phyloP scores from a whole-genome alignment of 2,797 vertebrate species.

The Cirrhinus molitorella region DNA sequence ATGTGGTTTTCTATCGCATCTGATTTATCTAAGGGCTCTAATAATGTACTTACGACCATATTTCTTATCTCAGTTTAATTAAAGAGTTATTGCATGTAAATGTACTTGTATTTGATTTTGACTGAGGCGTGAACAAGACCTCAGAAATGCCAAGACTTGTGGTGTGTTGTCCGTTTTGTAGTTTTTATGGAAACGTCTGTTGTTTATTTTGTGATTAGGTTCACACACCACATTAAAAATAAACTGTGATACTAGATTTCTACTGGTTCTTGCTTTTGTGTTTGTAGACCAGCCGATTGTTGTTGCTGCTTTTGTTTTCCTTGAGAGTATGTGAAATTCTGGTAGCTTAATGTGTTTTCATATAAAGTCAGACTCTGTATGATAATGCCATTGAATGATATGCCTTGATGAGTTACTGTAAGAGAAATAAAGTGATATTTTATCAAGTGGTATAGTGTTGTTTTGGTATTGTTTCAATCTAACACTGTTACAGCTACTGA shows the following conservation, averaged over 20 bases:
- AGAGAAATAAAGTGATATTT: conserved; percentile 58
- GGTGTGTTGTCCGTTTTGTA: conserved; percentile 26
- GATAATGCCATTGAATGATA: conserved; percentile 15
- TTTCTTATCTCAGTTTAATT: conserved; percentile 35
- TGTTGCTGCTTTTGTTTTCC: neutral
- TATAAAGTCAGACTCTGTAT: neutral
- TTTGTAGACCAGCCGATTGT: neutral
- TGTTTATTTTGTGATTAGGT: conserved; percentile 11
- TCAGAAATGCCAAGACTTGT: conserved; percentile 40
- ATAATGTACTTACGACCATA: conserved; percentile 9
- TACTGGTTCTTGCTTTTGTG: conserved; percentile 19
- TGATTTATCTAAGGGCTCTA: conserved; percentile 50
- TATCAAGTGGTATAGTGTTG: conserved; percentile 31
- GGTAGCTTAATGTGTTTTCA: conserved; percentile 2
- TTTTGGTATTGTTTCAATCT: conserved; percentile 1
- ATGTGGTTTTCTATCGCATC: conserved; percentile 35
- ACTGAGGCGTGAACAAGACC: neutral
- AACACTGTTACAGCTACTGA: neutral
- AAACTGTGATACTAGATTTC: conserved; percentile 34
- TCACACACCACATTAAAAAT: conserved; percentile 17
- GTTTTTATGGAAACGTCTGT: neutral
- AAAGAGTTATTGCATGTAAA: conserved; percentile 45
- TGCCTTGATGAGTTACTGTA: conserved; percentile 47
- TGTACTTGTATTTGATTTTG: conserved; percentile 24
- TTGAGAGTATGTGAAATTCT: conserved; percentile 5